Evolutionary conservation across 2,113 vertebrate species (phyloP).

Genomic region (Rousettus leschenaultii): DNA sequence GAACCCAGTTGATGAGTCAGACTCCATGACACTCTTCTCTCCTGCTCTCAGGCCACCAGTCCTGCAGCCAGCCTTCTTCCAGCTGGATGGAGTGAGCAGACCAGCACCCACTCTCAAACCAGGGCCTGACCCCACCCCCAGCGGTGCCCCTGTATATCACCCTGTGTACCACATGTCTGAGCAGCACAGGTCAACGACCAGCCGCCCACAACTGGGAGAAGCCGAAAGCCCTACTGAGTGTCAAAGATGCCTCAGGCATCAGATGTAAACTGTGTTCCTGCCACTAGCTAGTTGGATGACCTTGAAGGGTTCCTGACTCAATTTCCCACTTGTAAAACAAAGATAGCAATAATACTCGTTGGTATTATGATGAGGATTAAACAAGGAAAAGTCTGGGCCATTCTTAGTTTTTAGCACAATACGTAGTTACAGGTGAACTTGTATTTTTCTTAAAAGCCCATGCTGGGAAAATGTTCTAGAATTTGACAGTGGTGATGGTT

Average conservation of each 20-base stretch:
- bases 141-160: not conserved
- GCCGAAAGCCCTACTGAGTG: not conserved
- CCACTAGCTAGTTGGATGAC: not conserved
- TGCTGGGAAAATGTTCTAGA: not conserved
- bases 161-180: not conserved
- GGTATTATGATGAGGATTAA: not conserved
- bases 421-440: not conserved
- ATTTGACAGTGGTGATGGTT: not conserved
- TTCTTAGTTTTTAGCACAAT: not conserved
- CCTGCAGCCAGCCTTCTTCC: not conserved
- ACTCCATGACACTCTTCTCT: accelerated
- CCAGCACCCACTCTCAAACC: not conserved
- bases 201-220: not conserved
- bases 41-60: not conserved
- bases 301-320: not conserved
- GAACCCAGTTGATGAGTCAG: not conserved
- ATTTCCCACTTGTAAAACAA: not conserved
- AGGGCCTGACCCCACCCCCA: not conserved
- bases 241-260: accelerated
- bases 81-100: no score
- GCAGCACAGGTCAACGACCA: accelerated
- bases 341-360: not conserved
- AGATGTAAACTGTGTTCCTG: not conserved
- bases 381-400: not conserved
- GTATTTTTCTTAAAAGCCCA: not conserved